phyloP scores from a whole-genome alignment of 1,140 invertebrate genomes.

The Goniozus legneri region DNA sequence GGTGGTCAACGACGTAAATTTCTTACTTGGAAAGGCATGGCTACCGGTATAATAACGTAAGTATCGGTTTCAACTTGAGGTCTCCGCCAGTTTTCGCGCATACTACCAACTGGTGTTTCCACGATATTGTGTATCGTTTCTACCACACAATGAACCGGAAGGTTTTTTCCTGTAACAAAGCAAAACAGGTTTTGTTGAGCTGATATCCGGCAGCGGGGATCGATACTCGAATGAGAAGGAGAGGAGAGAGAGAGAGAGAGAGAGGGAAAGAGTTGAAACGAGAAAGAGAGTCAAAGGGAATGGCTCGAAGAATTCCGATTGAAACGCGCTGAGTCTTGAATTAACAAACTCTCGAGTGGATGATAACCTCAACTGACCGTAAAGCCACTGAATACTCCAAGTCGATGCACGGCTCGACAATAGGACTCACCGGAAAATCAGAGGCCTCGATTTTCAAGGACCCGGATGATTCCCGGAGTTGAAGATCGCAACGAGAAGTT shows the following conservation, averaged over 20 bases:
- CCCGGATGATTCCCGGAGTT: conserved; percentile 27
- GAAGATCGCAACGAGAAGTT: conserved; percentile 33
- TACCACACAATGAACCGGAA: conserved; percentile 90
- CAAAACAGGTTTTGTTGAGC: too few species aligned
- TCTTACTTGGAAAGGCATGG: conserved; percentile 74
- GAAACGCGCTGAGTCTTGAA: too few species aligned
- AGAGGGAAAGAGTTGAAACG: background rate
- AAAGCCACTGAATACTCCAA: too few species aligned
- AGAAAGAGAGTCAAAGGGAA: background rate
- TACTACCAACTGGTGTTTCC: conserved; percentile 51
- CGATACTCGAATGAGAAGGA: background rate
- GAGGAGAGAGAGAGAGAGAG: background rate
- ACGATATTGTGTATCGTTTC: conserved; percentile 73
- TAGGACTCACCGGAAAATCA: background rate
- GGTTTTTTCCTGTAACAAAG: conserved; percentile 73
- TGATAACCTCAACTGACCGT: too few species aligned
- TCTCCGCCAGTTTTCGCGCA: conserved; percentile 58
- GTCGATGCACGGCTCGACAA: too few species aligned
- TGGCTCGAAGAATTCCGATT: background rate
- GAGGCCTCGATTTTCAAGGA: conserved; percentile 12
- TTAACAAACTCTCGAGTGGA: too few species aligned
- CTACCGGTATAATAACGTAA: conserved; percentile 89
- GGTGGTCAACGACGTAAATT: too few species aligned
- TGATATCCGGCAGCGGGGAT: too few species aligned
- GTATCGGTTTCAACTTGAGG: conserved; percentile 82